Conservation (phyloP, 1,140 invertebrate species). For the Drosophila pectinifera region DNA sequence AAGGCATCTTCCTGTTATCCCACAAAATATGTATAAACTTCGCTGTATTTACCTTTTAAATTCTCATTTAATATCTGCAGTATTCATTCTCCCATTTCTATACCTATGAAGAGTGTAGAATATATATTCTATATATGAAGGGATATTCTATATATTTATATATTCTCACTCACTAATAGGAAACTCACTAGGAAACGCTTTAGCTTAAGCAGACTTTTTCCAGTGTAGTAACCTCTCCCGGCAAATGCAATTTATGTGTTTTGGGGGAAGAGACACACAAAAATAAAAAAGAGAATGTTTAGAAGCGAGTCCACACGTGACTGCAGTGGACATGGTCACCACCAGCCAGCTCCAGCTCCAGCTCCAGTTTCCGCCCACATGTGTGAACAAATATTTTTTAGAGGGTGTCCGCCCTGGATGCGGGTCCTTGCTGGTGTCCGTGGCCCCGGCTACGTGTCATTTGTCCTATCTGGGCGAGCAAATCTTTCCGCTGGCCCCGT, state of each 20-base stretch:
- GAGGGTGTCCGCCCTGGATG: conserved; percentile 70
- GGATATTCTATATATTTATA: too few relatives aligned
- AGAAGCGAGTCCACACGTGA: conserved; percentile 64
- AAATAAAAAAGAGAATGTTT: conserved; percentile 29
- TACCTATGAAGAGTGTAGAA: not conserved
- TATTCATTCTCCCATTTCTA: not conserved
- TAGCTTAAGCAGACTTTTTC: not conserved
- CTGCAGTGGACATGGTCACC: conserved; percentile 55
- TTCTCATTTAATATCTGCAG: too few relatives aligned
- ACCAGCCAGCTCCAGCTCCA: conserved; percentile 4
- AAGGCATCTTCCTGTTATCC: not conserved
- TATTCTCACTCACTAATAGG: too few relatives aligned
- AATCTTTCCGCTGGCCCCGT: conserved; percentile 52
- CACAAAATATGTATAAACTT: too few relatives aligned
- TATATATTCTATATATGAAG: too few relatives aligned
- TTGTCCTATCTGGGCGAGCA: conserved; percentile 72
- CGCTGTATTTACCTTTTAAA: too few relatives aligned
- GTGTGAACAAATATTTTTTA: conserved; percentile 83
- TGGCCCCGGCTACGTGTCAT: conserved; percentile 71
- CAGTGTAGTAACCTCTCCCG: conserved; percentile 12
- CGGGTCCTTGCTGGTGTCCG: conserved; percentile 54
- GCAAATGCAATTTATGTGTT: conserved; percentile 74
- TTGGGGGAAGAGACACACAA: conserved; percentile 22
- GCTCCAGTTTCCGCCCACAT: conserved; percentile 52
- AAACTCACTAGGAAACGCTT: too few relatives aligned